Conservation (phyloP, 2,113 vertebrate species). For the Rhea americana region DNA sequence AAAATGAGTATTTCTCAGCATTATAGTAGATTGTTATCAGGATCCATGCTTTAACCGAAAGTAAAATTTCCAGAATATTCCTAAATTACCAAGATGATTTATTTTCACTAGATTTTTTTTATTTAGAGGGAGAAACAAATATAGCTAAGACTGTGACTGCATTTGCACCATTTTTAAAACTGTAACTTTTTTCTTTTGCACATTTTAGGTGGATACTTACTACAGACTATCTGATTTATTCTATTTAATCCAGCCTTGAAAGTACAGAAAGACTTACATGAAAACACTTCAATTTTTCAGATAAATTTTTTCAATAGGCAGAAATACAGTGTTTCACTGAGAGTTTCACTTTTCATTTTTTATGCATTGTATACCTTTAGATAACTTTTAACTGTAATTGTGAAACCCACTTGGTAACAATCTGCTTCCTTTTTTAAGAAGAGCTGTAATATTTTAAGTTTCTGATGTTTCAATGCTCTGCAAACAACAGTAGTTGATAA, state of each 20-base stretch:
- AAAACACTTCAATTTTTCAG: background rate
- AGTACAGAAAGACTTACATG: background rate
- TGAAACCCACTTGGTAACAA: background rate
- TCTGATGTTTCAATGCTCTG: background rate
- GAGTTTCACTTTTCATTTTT: background rate
- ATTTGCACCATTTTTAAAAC: background rate
- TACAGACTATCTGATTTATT: fast-evolving
- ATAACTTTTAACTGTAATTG: background rate
- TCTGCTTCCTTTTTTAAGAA: background rate
- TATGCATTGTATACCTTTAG: background rate
- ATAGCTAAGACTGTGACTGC: background rate
- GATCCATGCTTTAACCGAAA: fast-evolving
- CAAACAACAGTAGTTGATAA: background rate
- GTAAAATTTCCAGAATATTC: background rate
- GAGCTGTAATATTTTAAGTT: background rate
- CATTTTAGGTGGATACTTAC: background rate
- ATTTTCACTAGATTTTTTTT: background rate
- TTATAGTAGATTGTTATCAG: background rate
- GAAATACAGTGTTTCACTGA: background rate
- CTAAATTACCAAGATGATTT: background rate
- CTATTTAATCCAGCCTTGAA: background rate
- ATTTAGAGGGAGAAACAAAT: background rate
- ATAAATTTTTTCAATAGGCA: fast-evolving
- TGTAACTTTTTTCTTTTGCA: background rate
- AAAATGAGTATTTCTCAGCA: background rate